These are phyloP conservation scores for Baryphthengus martii DNA, from an alignment of 2,113 vertebrate species.

Conservation along the genomic window DNA sequence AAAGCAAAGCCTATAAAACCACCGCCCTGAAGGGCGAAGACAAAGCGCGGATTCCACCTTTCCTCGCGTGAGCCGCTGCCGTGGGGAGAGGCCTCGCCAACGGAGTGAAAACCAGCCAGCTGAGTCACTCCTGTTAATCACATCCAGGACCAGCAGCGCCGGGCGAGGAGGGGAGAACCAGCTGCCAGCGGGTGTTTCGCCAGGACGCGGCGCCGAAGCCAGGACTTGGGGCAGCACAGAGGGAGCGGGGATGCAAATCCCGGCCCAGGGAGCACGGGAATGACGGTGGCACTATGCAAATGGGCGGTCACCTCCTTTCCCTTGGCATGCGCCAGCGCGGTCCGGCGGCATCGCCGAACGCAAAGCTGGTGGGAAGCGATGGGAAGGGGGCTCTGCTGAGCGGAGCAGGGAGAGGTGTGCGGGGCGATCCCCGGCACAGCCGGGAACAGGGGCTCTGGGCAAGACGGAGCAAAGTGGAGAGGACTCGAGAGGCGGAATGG, in stretches of 20 bases:
- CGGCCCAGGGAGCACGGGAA: neutral
- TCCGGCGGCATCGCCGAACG: rapidly evolving
- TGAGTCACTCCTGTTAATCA: neutral
- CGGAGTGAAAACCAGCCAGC: neutral
- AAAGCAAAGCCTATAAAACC: neutral
- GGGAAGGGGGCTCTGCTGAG: rapidly evolving
- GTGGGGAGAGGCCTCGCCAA: neutral
- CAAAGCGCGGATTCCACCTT: neutral
- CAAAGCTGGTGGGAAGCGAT: neutral
- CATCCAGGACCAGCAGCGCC: neutral
- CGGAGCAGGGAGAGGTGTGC: neutral
- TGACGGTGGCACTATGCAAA: rapidly evolving
- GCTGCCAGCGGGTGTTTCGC: rapidly evolving
- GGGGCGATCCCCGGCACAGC: neutral
- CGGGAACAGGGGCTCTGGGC: neutral
- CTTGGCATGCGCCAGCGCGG: rapidly evolving
- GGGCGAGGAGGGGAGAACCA: neutral
- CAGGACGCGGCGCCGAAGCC: rapidly evolving
- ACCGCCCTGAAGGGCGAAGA: neutral
- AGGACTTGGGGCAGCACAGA: neutral
- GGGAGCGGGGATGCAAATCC: neutral
- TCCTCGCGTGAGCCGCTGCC: neutral
- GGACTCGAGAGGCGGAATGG: neutral
- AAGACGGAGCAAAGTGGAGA: neutral
- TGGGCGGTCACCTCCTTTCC: neutral